These are phyloP conservation scores for Trichomalopsis sarcophagae DNA, from an alignment of 1,140 invertebrate species.

Conservation along the genomic window DNA sequence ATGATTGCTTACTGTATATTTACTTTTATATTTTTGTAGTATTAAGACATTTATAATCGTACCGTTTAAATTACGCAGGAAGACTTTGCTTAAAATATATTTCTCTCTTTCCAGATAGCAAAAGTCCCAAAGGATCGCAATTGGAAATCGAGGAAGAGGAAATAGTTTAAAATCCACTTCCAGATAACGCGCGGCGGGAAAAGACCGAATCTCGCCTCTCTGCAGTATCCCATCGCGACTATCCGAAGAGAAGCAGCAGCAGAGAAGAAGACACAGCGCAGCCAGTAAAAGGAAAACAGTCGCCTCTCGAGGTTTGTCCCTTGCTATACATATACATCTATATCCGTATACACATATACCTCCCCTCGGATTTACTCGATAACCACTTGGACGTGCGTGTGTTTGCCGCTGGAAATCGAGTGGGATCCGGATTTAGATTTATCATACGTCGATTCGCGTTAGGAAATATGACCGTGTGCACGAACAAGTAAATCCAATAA, in stretches of 20 bases:
- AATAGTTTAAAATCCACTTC: not conserved
- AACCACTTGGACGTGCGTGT: constrained; percentile 12
- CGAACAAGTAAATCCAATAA: not conserved
- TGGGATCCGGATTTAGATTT: constrained; percentile 20
- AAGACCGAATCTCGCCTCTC: not conserved
- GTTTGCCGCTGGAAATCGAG: not conserved
- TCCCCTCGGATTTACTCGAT: not conserved
- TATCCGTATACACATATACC: no score
- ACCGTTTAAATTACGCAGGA: no score
- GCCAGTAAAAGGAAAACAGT: constrained; percentile 13
- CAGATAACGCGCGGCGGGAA: not conserved
- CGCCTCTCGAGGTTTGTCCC: constrained; percentile 9
- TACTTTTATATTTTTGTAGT: not conserved
- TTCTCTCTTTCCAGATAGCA: not conserved
- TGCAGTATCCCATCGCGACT: constrained; percentile 16
- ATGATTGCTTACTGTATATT: not conserved
- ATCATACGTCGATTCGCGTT: not conserved
- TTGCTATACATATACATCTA: not conserved
- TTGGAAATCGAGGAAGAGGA: not conserved
- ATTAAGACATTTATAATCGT: no score
- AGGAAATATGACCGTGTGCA: no score
- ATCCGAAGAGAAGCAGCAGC: not conserved
- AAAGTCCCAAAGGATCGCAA: not conserved
- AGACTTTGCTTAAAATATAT: no score
- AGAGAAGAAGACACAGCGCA: not conserved